Evolutionary conservation across 2,113 vertebrate species (phyloP), one percentile per base, ranked within the genome.

Genomic region (Indicator indicator): DNA sequence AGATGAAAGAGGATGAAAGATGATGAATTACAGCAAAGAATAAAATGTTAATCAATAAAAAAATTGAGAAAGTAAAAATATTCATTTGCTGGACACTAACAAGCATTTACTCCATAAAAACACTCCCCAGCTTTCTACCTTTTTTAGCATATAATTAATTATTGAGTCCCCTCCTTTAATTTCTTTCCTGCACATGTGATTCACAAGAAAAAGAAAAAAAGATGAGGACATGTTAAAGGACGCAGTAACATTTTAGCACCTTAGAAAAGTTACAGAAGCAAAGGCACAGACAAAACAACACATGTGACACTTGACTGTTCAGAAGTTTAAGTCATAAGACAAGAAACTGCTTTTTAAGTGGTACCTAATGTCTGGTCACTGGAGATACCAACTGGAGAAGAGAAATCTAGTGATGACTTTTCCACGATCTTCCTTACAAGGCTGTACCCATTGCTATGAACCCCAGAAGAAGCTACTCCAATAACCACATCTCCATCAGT

Each of bases 381-480:
- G 4, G 93, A 94, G n/a, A 96, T 95, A 2, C 97, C 97, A 3
- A 98, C 98, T 5, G 98, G 98, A 33, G 98, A 98, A 77, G 97
- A 98, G 96, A 98, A 98, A 86, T 97, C 95, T 2, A 99, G 97
- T 1, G 95, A 82, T 6, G 98, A 97, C 16, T 96, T 97, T 84
- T 98, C 98, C 67, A 99, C 97, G 16, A 99, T 98, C 96, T 98
- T 99, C 84, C 99, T 98, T 17, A 99, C 99, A 30, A 99, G 98
- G 92, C 99, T 99, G 95, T 98, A 99, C 30, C 99, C 99, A 15
- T 99, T 99, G 97, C 99, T 99, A 95, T 99, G 99, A 28, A 99
- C 83, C 5, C 99, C 99, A 3, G 99, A 99, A 18, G 99, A 99
- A 27, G 99, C 98, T 32, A 99, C 81, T 11, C 99, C 99, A 12